Conservation (phyloP, 2,888 invertebrate species). For the Amiota mariae region DNA sequence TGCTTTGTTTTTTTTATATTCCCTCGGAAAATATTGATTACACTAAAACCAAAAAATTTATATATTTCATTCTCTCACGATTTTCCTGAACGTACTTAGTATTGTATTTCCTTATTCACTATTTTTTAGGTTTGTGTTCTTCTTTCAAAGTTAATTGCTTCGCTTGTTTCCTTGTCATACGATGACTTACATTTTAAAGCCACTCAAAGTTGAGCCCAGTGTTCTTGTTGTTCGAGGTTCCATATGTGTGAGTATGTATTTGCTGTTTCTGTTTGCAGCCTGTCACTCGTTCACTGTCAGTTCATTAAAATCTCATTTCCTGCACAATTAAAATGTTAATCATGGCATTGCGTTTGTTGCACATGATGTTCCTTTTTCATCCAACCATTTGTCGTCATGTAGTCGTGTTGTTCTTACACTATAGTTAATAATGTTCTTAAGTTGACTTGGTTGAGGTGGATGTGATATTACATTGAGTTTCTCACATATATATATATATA, state of each 20-base stretch:
- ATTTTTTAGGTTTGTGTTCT: too few relatives aligned
- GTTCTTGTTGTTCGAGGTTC: constrained; percentile 22
- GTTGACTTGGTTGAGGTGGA: too few relatives aligned
- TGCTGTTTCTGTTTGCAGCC: constrained; percentile 36
- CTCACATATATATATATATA: too few relatives aligned
- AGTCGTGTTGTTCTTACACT: neutral
- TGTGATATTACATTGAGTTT: too few relatives aligned
- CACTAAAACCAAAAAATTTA: too few relatives aligned
- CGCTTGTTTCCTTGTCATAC: constrained; percentile 22
- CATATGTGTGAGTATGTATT: constrained; percentile 37
- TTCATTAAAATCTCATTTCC: constrained; percentile 57
- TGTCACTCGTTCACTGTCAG: constrained; percentile 33
- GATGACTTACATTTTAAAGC: neutral
- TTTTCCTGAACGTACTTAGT: too few relatives aligned
- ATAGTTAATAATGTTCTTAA: too few relatives aligned
- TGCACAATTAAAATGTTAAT: constrained; percentile 62
- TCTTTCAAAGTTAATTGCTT: constrained; percentile 46
- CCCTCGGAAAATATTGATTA: too few relatives aligned
- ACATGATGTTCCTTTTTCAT: constrained; percentile 31
- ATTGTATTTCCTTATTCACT: too few relatives aligned
- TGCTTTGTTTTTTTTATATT: too few relatives aligned
- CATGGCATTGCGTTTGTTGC: constrained; percentile 37
- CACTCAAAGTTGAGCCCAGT: constrained; percentile 27
- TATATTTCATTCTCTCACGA: too few relatives aligned
- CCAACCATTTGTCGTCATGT: neutral